A percentile compares a stretch with the other conserved stretches of the same genome.
These are phyloP conservation scores for Vanacampus margaritifer DNA, from an alignment of 2,113 vertebrate species.

Conservation along the genomic window DNA sequence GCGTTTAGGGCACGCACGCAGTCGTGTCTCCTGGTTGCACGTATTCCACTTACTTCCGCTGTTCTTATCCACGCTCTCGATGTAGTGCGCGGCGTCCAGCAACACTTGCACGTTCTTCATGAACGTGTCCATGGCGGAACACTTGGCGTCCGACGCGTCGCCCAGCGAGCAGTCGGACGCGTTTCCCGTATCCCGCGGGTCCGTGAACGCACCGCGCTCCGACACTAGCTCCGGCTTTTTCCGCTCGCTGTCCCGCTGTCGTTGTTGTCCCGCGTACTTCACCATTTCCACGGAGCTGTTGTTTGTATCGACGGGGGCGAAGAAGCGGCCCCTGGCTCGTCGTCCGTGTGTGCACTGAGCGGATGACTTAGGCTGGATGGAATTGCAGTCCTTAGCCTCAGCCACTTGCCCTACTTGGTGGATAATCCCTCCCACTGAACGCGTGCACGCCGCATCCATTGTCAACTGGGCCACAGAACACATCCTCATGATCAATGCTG, in stretches of 20 bases:
- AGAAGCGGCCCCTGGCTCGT: conserved; percentile 24
- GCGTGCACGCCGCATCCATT: conserved; percentile 70
- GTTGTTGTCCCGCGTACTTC: conserved; percentile 76
- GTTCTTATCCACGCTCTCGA: conserved; percentile 87
- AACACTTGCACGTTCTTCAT: conserved; percentile 91
- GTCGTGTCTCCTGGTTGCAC: neutral
- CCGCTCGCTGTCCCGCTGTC: conserved; percentile 65
- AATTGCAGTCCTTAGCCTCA: conserved; percentile 67
- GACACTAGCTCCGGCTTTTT: conserved; percentile 73
- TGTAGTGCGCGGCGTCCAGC: conserved; percentile 87
- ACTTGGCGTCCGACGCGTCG: conserved; percentile 74
- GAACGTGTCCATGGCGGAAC: conserved; percentile 86
- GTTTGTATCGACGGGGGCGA: conserved; percentile 1
- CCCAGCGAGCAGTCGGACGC: conserved; percentile 82
- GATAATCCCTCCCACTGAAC: conserved; percentile 75
- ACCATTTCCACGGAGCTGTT: conserved; percentile 68
- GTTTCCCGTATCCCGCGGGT: conserved; percentile 70
- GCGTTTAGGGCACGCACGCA: neutral
- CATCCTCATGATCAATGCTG: conserved; percentile 59
- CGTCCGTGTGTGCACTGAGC: conserved; percentile 46
- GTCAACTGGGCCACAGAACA: conserved; percentile 58
- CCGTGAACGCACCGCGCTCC: conserved; percentile 70
- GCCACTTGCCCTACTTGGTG: conserved; percentile 75
- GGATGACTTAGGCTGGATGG: conserved; percentile 64
- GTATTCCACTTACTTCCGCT: conserved; percentile 86